Conservation (phyloP, 92 coral and sea anemone species). For the Epizoanthus rinbou region DNA sequence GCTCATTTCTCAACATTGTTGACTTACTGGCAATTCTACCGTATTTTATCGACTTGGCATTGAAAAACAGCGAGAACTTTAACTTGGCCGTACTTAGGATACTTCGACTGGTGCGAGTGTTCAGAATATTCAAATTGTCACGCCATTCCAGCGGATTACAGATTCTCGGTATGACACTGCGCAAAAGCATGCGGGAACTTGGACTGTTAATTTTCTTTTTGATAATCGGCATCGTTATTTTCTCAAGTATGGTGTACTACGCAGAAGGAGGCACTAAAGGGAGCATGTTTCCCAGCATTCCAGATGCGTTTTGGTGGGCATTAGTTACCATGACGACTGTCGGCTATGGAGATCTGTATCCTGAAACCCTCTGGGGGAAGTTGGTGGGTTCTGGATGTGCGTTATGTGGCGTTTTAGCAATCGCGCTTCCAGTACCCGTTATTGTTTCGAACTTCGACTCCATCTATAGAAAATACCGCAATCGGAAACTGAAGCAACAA, state of each 20-base stretch:
- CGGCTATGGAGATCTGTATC: constrained; percentile 96
- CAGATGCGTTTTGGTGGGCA: constrained; percentile 99
- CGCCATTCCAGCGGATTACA: constrained; percentile 97
- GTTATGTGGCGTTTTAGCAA: constrained; percentile 89
- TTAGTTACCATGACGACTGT: constrained; percentile 99
- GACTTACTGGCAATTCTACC: constrained; percentile 95
- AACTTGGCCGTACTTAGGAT: constrained; percentile 93
- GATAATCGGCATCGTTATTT: constrained; percentile 87
- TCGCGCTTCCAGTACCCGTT: constrained; percentile 96
- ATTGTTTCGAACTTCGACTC: constrained; percentile 96
- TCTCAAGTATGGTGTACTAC: constrained; percentile 98
- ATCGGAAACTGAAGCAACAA: constrained; percentile 81
- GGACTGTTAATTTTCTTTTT: constrained; percentile 92
- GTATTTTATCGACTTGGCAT: constrained; percentile 82
- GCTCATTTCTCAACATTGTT: constrained; percentile 88
- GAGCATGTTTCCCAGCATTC: constrained; percentile 82
- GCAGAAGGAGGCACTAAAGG: constrained; percentile 87
- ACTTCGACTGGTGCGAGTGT: constrained; percentile 92
- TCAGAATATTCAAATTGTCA: constrained; percentile 93
- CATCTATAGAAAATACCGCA: constrained; percentile 82
- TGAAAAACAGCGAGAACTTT: constrained; percentile 72
- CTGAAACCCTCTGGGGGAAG: constrained; percentile 93
- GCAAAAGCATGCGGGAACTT: constrained; percentile 92
- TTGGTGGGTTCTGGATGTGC: constrained; percentile 94
- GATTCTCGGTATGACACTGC: constrained; percentile 88